Percentiles rank a stretch among this genome's conserved stretches.
phyloP scores from a whole-genome alignment of 2,888 invertebrate genomes.

The Pandemis corylana region DNA sequence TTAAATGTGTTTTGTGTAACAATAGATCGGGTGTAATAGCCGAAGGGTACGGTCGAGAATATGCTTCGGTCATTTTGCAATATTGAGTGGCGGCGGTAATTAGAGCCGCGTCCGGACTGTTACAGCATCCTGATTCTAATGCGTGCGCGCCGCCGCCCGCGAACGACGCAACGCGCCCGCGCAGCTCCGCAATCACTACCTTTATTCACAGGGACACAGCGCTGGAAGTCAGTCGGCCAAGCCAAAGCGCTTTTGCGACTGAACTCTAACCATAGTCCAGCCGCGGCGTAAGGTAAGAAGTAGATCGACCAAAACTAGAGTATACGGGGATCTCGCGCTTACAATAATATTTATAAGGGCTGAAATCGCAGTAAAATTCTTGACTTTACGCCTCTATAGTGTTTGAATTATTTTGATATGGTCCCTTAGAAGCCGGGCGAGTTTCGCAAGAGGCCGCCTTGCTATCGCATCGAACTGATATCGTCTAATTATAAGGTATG shows the following conservation, averaged over 20 bases:
- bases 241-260: conserved; percentile 49
- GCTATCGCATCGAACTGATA: conserved; percentile 82
- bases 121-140: conserved; percentile 82
- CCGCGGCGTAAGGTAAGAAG: conserved; percentile 46
- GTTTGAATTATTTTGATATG: conserved; percentile 59
- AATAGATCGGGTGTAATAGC: conserved; percentile 72
- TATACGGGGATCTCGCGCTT: conserved; percentile 49
- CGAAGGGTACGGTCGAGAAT: conserved; percentile 70
- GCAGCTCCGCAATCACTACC: conserved; percentile 43
- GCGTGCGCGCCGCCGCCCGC: conserved; percentile 52
- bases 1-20: conserved; percentile 73
- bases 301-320: conserved; percentile 54
- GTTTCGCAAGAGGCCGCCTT: conserved; percentile 79
- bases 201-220: conserved; percentile 42
- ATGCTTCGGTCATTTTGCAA: conserved; percentile 78
- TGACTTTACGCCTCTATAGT: conserved; percentile 46
- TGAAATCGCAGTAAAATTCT: conserved; percentile 40
- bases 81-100: conserved; percentile 80
- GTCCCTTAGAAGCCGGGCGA: conserved; percentile 74
- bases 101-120: conserved; percentile 77
- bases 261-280: conserved; percentile 55
- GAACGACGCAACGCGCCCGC: conserved; percentile 46
- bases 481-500: conserved; percentile 82
- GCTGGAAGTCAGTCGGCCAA: conserved; percentile 47
- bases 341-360: conserved; percentile 37